These are phyloP conservation scores for Hippocampus mohnikei DNA, from an alignment of 2,113 vertebrate genomes.

Conservation along the genomic window DNA sequence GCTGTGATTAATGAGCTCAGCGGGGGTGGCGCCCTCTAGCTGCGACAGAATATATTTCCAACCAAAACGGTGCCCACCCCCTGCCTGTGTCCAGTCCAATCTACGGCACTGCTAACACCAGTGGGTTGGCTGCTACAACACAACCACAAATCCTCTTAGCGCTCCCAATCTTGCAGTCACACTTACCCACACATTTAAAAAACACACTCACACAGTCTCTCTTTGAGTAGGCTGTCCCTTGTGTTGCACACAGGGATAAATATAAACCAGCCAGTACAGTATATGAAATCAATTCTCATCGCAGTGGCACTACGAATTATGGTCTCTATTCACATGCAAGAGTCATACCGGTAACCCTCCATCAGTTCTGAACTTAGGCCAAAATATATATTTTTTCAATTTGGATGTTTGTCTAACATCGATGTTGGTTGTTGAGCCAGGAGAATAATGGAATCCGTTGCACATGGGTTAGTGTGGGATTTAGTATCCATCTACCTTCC, in stretches of 20 bases:
- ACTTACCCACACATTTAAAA: conserved; percentile 56
- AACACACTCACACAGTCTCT: conserved; percentile 46
- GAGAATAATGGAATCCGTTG: neutral
- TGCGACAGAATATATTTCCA: conserved; percentile 31
- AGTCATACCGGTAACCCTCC: neutral
- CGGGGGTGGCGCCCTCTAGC: conserved; percentile 73
- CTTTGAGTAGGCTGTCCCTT: conserved; percentile 25
- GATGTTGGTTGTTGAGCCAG: neutral
- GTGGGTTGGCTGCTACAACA: conserved; percentile 43
- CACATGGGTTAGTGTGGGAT: neutral
- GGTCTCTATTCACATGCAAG: neutral
- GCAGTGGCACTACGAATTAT: neutral
- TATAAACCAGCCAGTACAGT: conserved; percentile 36
- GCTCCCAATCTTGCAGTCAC: conserved; percentile 55
- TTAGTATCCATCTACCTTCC: neutral
- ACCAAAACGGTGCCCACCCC: neutral
- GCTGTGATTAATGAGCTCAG: conserved; percentile 70
- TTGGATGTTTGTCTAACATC: neutral
- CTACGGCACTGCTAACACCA: conserved; percentile 33
- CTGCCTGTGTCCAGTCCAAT: conserved; percentile 23
- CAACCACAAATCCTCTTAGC: conserved; percentile 58
- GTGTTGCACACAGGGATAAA: conserved; percentile 39
- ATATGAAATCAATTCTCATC: neutral
- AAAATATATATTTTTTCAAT: too few relatives aligned
- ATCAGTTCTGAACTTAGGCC: neutral